phyloP scores from a whole-genome alignment of 2,113 vertebrate genomes.

The Alces alces region DNA sequence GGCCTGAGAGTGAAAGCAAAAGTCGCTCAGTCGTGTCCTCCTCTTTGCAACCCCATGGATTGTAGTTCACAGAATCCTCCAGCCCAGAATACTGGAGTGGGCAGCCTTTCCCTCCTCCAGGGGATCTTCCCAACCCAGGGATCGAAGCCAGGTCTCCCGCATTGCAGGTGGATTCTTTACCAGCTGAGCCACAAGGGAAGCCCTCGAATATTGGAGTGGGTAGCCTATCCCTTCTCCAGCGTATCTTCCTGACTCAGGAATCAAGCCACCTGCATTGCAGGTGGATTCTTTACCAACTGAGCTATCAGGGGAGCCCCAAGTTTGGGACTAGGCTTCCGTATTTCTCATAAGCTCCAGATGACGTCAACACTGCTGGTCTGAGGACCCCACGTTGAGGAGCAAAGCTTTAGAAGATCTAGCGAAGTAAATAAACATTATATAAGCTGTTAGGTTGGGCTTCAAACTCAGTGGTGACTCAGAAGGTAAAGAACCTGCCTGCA shows the following conservation, averaged over 20 bases:
- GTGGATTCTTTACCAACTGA: neutral
- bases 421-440: neutral
- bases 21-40: neutral
- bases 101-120: neutral
- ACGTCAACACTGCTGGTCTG: neutral
- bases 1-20: neutral
- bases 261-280: neutral
- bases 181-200: neutral
- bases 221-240: neutral
- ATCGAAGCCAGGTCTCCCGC: fast-evolving
- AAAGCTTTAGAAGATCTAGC: neutral
- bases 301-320: neutral
- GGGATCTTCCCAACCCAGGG: neutral
- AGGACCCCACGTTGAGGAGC: neutral
- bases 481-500: neutral
- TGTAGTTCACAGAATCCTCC: neutral
- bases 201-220: neutral
- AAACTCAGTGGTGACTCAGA: neutral
- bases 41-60: neutral
- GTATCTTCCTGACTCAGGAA: neutral
- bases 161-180: neutral
- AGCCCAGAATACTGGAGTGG: neutral
- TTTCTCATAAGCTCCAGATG: neutral
- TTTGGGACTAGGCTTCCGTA: neutral
- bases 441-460: neutral